Base-by-base conservation (phyloP, 2,888 invertebrate genomes). In the Boloria selene region DNA sequence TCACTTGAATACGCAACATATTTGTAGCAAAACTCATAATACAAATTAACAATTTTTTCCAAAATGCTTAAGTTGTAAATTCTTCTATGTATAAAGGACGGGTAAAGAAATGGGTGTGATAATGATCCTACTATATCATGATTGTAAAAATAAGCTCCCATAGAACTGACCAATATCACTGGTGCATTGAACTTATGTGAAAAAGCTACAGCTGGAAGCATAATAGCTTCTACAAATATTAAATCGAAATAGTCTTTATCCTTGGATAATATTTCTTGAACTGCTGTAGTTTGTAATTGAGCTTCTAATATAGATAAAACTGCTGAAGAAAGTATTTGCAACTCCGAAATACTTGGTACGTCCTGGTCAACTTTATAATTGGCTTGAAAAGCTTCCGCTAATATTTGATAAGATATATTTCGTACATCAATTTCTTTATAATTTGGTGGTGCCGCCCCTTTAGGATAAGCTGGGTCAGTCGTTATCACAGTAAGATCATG, bases 401-500 rank as follows among this genome's bases (percentile, higher is more conserved):
- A 55, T 16, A 55, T n/a, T 54, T n/a, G 7, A 18, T 83, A 81
- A 0, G 82, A 79, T 44, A 79, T 10, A 50, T 80, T 77, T n/a
- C 83, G 75, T 0, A 85, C 60, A 42, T 85, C 78, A 5, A 91
- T 85, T 78, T 90, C 86, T 3, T 77, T 85, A 4, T 86, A 75
- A 63, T 87, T 90, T 4, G 49, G 47, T 0, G 78, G 81, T 1
- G 73, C 31, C 47, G 73, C 49, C 4, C 75, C 77, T 64, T 80
- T 74, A 0, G 77, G 72, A 38, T 75, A 83, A 4, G 73, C 77
- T 0, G 90, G 86, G 63, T 88, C 72, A 10, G 92, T 49, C 1
- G 91, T 88, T 1, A 89, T 70, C 0, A 87, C 76, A 0, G 84
- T 78, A 0, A 93, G 67, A 55, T 91, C 79, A 62, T 93, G 92